Percentiles rank a stretch among this genome's conserved stretches.
phyloP scores from a whole-genome alignment of 2,888 invertebrate genomes.

The Caenorhabditis angaria region DNA sequence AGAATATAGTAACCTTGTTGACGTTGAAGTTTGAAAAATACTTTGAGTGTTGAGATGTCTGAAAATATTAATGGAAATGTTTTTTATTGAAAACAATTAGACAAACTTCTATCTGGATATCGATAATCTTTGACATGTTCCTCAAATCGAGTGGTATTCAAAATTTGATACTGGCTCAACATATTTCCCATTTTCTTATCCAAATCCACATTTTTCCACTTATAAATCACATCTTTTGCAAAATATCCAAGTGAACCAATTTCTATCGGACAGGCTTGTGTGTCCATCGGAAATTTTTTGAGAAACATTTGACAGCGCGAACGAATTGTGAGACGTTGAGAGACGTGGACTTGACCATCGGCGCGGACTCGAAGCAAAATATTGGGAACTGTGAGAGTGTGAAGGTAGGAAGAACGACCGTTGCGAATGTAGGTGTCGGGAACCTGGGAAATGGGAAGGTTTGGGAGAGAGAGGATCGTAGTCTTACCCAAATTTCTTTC shows the following conservation, averaged over 20 bases:
- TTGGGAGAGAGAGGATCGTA: no score
- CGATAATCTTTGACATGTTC: conserved; percentile 59
- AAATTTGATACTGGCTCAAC: conserved; percentile 85
- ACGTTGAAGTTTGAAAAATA: conserved; percentile 82
- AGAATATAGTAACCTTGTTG: conserved; percentile 80
- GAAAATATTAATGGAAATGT: neutral
- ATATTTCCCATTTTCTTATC: conserved; percentile 89
- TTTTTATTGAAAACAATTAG: neutral
- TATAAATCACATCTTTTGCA: conserved; percentile 82
- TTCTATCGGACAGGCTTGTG: conserved; percentile 72
- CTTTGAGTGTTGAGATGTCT: conserved; percentile 76
- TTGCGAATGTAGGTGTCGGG: conserved; percentile 92
- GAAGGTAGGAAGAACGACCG: conserved; percentile 91
- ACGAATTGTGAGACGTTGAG: conserved; percentile 87
- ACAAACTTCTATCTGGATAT: conserved; percentile 45
- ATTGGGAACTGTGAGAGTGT: conserved; percentile 96
- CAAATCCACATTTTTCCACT: conserved; percentile 81
- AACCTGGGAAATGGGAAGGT: conserved; percentile 73
- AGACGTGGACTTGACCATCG: conserved; percentile 90
- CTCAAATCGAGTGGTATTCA: conserved; percentile 74
- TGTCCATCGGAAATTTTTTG: conserved; percentile 87
- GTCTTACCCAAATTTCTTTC: conserved; percentile 85
- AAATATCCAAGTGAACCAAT: conserved; percentile 79
- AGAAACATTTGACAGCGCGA: conserved; percentile 87
- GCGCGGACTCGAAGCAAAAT: conserved; percentile 88